Evolutionary conservation across 2,797 vertebrate genomes (phyloP), one percentile per base, ranked within the genome.

Genomic region (Rhyacichthys aspro): DNA sequence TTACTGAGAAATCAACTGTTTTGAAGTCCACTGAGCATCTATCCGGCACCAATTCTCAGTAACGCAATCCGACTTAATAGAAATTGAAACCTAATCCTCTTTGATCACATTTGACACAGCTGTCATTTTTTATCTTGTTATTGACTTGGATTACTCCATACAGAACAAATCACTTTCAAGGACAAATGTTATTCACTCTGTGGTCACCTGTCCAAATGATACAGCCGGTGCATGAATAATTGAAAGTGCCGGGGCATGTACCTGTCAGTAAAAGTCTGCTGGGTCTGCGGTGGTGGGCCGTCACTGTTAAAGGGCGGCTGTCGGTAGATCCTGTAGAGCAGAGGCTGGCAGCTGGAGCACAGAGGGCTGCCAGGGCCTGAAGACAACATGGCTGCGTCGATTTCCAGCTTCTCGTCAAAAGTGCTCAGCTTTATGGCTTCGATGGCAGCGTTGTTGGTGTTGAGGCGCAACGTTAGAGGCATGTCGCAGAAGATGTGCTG

Each of bases 391-490:
- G 91, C 94, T 0, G 96, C 95, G 19, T 98, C 97, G 1, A 99
- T 94, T 88, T 98, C 96, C 92, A 99, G 91, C 77, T 94, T 93
- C 81, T 96, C 96, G 0, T 99, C 97, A 12, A 97, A 95, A 11
- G 97, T 98, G 84, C 91, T 94, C 67, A 98, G 93, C 56, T 94
- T 96, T 23, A 98, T 83, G 28, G 93, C 92, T 0, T 78, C 52
- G 19, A 99, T 87, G 60, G 91, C 94, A 16, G 88, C 91, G 9
- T 85, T 89, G 2, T 88, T 84, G 18, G 92, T 87, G 17, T 94
- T 88, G 0, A 96, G 89, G 47, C 92, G 93, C 70, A 96, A 54
- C 0, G 96, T 98, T 60, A 98, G 93, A 0, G 97, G 96, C 17
- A 91, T 89, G 33, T 99, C 96, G 9, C 97, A 99, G 88, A 94